Percentiles rank a stretch among this genome's conserved stretches.
phyloP scores from a whole-genome alignment of 1,140 invertebrate genomes.

The Prorops nasuta region DNA sequence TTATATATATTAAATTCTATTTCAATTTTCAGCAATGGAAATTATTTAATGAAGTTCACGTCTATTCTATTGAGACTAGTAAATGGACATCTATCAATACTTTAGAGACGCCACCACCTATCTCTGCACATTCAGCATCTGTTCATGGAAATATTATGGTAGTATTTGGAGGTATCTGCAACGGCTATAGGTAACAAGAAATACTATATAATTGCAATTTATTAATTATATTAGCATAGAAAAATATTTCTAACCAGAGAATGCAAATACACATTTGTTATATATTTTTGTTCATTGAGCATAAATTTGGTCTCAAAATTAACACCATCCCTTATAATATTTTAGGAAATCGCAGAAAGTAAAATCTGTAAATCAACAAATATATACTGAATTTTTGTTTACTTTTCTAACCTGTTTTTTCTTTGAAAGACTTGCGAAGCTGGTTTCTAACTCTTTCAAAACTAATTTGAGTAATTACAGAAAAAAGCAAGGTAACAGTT shows the following conservation, averaged over 20 bases:
- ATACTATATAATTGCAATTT: not conserved
- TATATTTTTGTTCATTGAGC: slow-evolving; percentile 40
- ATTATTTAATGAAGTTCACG: slow-evolving; percentile 90
- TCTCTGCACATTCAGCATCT: slow-evolving; percentile 90
- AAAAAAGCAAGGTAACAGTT: too few species aligned
- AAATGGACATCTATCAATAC: slow-evolving; percentile 77
- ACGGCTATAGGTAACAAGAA: slow-evolving; percentile 35
- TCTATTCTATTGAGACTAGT: slow-evolving; percentile 81
- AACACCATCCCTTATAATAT: too few species aligned
- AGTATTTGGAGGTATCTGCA: slow-evolving; percentile 78
- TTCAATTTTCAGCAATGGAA: slow-evolving; percentile 62
- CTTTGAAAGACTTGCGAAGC: too few species aligned
- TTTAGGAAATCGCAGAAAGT: too few species aligned
- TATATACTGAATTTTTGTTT: too few species aligned
- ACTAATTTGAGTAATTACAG: too few species aligned
- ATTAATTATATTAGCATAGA: slow-evolving; percentile 1
- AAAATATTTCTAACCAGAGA: slow-evolving; percentile 5
- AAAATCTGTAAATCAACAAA: too few species aligned
- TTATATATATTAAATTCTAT: slow-evolving; percentile 3
- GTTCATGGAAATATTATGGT: slow-evolving; percentile 86
- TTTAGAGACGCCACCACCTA: slow-evolving; percentile 69
- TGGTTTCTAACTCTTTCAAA: too few species aligned
- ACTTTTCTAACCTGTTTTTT: too few species aligned
- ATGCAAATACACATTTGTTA: not conserved
- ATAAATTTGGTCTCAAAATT: too few species aligned